Percentiles rank a stretch among this genome's conserved stretches.
phyloP scores from a whole-genome alignment of 1,140 invertebrate species.

The Conus ventricosus region DNA sequence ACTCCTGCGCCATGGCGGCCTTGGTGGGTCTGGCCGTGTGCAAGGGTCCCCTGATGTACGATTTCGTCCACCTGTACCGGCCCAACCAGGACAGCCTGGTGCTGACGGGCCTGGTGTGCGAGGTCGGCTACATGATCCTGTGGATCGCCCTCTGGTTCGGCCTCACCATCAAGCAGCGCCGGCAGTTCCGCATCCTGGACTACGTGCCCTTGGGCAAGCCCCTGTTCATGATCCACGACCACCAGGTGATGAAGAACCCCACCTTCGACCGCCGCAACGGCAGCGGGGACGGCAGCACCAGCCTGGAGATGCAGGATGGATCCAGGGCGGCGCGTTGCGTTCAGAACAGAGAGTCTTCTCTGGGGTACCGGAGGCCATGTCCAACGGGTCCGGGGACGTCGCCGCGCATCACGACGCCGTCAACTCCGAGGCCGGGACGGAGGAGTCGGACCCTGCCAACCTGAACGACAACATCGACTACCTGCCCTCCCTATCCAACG shows the following conservation, averaged over 20 bases:
- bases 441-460: constrained; percentile 46
- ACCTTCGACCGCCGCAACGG: constrained; percentile 41
- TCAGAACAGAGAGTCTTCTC: constrained; percentile 32
- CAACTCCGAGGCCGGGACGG: constrained; percentile 47
- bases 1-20: constrained; percentile 59
- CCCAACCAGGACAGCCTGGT: constrained; percentile 55
- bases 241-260: constrained; percentile 52
- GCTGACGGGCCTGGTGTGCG: constrained; percentile 57
- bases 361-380: constrained; percentile 39
- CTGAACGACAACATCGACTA: constrained; percentile 46
- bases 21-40: constrained; percentile 56
- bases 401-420: constrained; percentile 39
- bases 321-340: constrained; percentile 2
- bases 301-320: not conserved
- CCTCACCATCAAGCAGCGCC: constrained; percentile 65
- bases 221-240: constrained; percentile 52
- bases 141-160: constrained; percentile 67
- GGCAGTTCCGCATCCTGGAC: constrained; percentile 66
- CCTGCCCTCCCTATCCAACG: constrained; percentile 16
- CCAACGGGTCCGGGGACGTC: constrained; percentile 10
- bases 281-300: not conserved
- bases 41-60: constrained; percentile 63
- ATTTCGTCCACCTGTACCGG: constrained; percentile 59
- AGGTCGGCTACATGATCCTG: constrained; percentile 61
- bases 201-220: constrained; percentile 61